Conservation (phyloP, 2,888 invertebrate species). For the Aspidiotus destructor region DNA sequence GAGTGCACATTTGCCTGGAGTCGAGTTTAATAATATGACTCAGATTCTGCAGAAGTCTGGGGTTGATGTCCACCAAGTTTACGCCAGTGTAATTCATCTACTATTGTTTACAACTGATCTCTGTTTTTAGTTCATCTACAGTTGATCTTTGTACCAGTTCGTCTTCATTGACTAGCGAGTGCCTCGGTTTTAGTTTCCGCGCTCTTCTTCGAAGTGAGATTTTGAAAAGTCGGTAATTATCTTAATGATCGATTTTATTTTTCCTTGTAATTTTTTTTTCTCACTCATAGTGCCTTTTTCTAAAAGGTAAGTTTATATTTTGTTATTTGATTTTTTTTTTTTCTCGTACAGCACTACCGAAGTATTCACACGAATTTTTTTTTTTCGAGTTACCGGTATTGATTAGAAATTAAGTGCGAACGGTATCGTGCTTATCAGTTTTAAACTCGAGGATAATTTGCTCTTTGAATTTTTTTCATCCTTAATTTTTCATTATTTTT, state of each 20-base stretch:
- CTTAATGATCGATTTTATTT: too few relatives aligned
- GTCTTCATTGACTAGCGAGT: constrained; percentile 2
- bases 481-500: too few relatives aligned
- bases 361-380: too few relatives aligned
- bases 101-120: background rate
- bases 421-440: too few relatives aligned
- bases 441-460: too few relatives aligned
- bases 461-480: too few relatives aligned
- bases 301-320: too few relatives aligned
- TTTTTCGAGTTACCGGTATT: too few relatives aligned
- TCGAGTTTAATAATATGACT: background rate
- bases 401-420: too few relatives aligned
- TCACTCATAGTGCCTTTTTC: background rate
- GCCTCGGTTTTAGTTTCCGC: background rate
- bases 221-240: background rate
- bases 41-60: constrained; percentile 2
- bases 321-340: too few relatives aligned
- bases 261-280: background rate
- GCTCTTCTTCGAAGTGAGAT: background rate
- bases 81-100: background rate
- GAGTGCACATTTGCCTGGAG: too few relatives aligned
- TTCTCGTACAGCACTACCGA: too few relatives aligned
- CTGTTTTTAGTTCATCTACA: background rate
- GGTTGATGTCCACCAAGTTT: background rate
- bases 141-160: constrained; percentile 2